Base-by-base conservation (phyloP, 2,888 invertebrate species). In the Shargacucullia verbasci region DNA sequence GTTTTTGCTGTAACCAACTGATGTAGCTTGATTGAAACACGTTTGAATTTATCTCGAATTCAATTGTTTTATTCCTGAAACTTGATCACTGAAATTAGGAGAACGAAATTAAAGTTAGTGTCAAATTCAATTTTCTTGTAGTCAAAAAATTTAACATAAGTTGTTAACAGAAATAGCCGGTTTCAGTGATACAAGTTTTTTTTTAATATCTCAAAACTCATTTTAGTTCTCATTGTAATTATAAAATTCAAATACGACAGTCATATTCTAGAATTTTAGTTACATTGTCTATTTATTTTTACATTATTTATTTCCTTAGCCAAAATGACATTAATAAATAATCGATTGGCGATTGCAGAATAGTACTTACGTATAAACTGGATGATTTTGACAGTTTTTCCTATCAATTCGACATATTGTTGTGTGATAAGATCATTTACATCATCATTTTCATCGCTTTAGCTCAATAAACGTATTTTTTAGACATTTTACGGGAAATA, bases 361-460 rank as follows among this genome's bases (percentile, higher is more conserved):
- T 76, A 69, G 76, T 81, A 80, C 76, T 80, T 80, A 71, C 62
- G 49, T 48, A 56, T 62, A 20, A 77, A 34, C 43, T 38, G 50
- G 63, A 48, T 59, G 33, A 1, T 9, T 47, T 62, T 58, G 54
- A 65, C 50, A 54, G 44, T 50, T 44, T n/a, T 60, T 53, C 43
- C 61, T 48, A 40, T 20, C 8, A 34, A 52, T 72, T 54, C 73
- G 68, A 62, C 68, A 66, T 73, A 68, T 2, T 71, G 74, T 65
- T 70, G 68, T 60, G 59, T 53, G 33, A 47, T 9, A 4, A 25
- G 11, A 29, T 0, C 27, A 2, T 37, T 13, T 2, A 12, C 25
- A 27, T 15, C 15, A 1, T 11, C 14, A 34, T 20, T 15, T 33
- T 7, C 7, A 11, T 14, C 5, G 33, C n/a, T n/a, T 27, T 37